phyloP scores from a whole-genome alignment of 2,888 invertebrate species.

The Nebria brevicollis region DNA sequence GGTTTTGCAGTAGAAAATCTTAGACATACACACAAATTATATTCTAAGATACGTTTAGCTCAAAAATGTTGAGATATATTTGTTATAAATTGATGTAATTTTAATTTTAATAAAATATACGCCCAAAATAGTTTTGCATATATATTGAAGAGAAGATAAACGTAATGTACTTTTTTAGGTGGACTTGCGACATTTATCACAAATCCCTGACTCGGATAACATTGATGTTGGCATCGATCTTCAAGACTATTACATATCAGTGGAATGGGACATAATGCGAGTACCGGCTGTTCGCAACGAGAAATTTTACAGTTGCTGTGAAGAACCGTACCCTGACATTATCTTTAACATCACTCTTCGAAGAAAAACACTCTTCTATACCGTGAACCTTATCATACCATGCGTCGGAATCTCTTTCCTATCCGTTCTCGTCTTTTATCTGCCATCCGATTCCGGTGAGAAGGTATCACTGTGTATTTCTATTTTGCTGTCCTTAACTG shows the following conservation, averaged over 20 bases:
- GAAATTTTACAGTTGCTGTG: slow-evolving; percentile 95
- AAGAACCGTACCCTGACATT: slow-evolving; percentile 96
- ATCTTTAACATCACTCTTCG: slow-evolving; percentile 96
- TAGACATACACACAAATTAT: too few relatives aligned
- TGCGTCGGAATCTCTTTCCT: slow-evolving; percentile 97
- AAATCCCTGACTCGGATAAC: slow-evolving; percentile 86
- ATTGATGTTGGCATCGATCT: slow-evolving; percentile 92
- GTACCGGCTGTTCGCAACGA: slow-evolving; percentile 91
- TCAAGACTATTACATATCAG: slow-evolving; percentile 94
- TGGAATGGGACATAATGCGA: slow-evolving; percentile 98
- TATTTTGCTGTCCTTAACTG: slow-evolving; percentile 90
- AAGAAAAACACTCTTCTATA: slow-evolving; percentile 96
- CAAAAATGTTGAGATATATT: neutral
- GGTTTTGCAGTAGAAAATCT: too few relatives aligned
- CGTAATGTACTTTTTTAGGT: slow-evolving; percentile 71
- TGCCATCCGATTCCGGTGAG: slow-evolving; percentile 97
- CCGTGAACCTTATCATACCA: slow-evolving; percentile 96
- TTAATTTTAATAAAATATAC: neutral
- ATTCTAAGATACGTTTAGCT: neutral
- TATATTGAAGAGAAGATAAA: slow-evolving; percentile 3
- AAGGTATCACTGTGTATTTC: slow-evolving; percentile 95
- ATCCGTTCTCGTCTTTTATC: slow-evolving; percentile 95
- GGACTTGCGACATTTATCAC: slow-evolving; percentile 87
- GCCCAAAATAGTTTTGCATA: neutral
- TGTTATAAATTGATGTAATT: slow-evolving; percentile 3